phyloP scores from a whole-genome alignment of 2,113 vertebrate genomes.

The Gila orcuttii region DNA sequence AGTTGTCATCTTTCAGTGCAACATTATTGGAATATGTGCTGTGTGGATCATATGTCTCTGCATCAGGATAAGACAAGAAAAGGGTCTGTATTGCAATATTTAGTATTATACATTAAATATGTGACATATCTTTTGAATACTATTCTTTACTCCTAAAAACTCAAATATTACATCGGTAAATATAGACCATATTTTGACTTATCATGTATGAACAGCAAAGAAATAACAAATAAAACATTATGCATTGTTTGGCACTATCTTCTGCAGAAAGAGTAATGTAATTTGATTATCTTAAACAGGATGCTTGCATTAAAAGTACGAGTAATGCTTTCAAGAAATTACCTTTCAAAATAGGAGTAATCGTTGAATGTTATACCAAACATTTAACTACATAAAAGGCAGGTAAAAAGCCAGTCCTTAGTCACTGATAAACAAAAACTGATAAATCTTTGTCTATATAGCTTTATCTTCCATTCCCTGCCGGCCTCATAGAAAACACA shows the following conservation, averaged over 20 bases:
- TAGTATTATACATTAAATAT: not conserved
- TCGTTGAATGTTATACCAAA: too few relatives aligned
- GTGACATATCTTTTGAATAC: not conserved
- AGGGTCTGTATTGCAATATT: not conserved
- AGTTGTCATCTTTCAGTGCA: not conserved
- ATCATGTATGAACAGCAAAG: too few relatives aligned
- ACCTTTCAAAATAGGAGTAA: not conserved
- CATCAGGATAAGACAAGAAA: not conserved
- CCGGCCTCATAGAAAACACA: not conserved
- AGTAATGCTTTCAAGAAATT: not conserved
- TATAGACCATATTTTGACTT: not conserved
- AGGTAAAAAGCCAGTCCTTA: not conserved
- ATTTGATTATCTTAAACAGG: not conserved
- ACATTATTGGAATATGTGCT: not conserved
- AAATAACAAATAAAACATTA: too few relatives aligned
- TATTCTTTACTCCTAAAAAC: not conserved
- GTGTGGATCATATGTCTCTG: not conserved
- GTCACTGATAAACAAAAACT: not conserved
- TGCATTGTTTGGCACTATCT: too few relatives aligned
- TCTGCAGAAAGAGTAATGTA: not conserved
- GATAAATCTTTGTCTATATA: not conserved
- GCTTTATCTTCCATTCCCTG: not conserved
- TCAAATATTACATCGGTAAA: not conserved
- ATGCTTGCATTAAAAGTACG: not conserved
- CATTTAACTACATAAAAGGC: too few relatives aligned